Conservation (phyloP, 2,888 invertebrate genomes). For the Acanthosepion esculentum region DNA sequence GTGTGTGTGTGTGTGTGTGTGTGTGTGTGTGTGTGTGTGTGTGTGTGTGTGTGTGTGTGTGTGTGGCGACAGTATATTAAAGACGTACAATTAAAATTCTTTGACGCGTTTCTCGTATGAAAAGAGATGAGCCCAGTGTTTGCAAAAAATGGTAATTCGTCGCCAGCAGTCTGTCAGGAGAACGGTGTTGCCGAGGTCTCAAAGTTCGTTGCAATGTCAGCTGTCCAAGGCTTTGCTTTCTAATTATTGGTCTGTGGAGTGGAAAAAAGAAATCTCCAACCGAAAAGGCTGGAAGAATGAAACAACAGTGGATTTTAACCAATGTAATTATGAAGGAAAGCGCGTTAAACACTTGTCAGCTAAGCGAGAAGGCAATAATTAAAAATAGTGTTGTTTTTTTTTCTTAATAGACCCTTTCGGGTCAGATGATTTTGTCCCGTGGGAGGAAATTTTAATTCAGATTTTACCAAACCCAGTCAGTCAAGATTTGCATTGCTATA, state of each 20-base stretch:
- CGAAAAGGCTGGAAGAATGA: not conserved
- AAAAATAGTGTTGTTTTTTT: not conserved
- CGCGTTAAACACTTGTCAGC: not conserved
- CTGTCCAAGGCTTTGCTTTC: not conserved
- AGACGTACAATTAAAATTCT: not conserved
- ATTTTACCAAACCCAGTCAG: too few relatives aligned
- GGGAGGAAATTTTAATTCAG: too few relatives aligned
- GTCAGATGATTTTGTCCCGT: too few relatives aligned
- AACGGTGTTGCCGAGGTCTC: not conserved
- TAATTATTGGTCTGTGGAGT: not conserved
- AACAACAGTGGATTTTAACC: not conserved
- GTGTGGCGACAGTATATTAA: not conserved
- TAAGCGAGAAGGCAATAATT: not conserved
- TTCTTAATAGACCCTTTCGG: too few relatives aligned
- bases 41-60: not conserved
- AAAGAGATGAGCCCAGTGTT: not conserved
- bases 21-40: not conserved
- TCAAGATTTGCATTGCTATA: too few relatives aligned
- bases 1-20: not conserved
- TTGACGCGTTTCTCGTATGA: not conserved
- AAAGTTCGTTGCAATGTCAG: constrained; percentile 33
- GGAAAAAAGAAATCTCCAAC: not conserved
- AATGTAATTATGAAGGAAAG: not conserved
- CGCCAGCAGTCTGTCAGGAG: not conserved
- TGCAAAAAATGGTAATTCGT: not conserved